Base-by-base conservation (phyloP, 2,113 vertebrate genomes). In the Pleuronectes platessa region DNA sequence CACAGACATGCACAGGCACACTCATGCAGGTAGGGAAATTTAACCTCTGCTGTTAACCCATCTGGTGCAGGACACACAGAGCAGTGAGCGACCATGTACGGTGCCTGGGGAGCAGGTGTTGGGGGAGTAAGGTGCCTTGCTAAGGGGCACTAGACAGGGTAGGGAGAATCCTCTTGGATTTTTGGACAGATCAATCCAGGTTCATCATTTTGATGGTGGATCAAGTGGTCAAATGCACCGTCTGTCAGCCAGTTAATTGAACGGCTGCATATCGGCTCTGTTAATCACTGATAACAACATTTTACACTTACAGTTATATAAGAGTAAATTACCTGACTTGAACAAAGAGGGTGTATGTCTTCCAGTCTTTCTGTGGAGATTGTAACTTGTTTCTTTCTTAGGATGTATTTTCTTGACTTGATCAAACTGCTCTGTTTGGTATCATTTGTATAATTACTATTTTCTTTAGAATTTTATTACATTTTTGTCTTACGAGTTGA, bases 211-310 rank as follows among this genome's bases (percentile, higher is more conserved):
- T n/a, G n/a, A 8, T 24, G 18, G n/a, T 42, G 23, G 64, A 77
- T 54, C 35, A 59, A 58, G 42, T 63, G 62, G 24, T 42, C 26
- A 24, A 54, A 63, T 37, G 14, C 42, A 58, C 42, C 1, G 10
- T 51, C 31, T 21, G 24, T 26, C 37, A 54, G 37, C 20, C 45
- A 71, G 40, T 23, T 68, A 59, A 76, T 31, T 77, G 18, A 76
- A 68, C 65, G 37, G 35, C 8, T 74, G 3, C 27, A 47, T 69
- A 64, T 54, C 40, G 26, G 15, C 42, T 58, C 47, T 62, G 62
- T 83, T 42, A 61, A 69, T 65, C 26, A 65, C 51, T 26, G 37
- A 71, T 71, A 56, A 7, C 61, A 61, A 51, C 76, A 61, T 60
- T n/a, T 56, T 68, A 63, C 17, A 18, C 18, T 18, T 17, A 27